Percentiles rank a stretch among this genome's conserved stretches.
Evolutionary conservation across 2,113 vertebrate genomes (phyloP).

Genomic region (Cyanoramphus novaezelandiae): DNA sequence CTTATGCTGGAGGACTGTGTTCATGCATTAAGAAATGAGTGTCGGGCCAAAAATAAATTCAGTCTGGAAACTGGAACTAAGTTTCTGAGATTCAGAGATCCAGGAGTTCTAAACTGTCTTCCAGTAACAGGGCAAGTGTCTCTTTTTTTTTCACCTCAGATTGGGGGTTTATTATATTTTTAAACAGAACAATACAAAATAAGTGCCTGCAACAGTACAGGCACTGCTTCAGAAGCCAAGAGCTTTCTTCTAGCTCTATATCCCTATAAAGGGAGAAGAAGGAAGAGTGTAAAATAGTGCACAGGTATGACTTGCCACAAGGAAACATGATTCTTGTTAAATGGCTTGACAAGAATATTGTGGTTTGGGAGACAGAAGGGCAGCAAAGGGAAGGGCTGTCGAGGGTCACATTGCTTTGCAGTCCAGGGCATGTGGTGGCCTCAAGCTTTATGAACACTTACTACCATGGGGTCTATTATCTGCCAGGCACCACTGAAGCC

Average conservation of each 20-base stretch:
- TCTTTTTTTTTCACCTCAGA: background rate
- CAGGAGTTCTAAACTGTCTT: background rate
- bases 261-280: background rate
- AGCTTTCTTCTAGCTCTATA: background rate
- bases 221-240: background rate
- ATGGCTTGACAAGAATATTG: constrained; percentile 46
- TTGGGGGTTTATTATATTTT: background rate
- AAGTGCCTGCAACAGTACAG: background rate
- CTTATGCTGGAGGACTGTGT: background rate
- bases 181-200: background rate
- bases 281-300: background rate
- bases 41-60: background rate
- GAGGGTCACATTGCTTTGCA: constrained; percentile 24
- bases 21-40: background rate
- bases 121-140: background rate
- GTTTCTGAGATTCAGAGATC: background rate
- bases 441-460: constrained; percentile 34
- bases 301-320: background rate
- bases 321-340: constrained; percentile 47
- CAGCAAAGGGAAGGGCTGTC: constrained; percentile 29
- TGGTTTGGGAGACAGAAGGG: constrained; percentile 25
- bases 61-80: background rate
- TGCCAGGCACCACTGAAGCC: background rate
- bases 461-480: background rate
- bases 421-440: constrained; percentile 9